Evolutionary conservation across 2,888 invertebrate species (phyloP).

Genomic region (Sesamia inferens): DNA sequence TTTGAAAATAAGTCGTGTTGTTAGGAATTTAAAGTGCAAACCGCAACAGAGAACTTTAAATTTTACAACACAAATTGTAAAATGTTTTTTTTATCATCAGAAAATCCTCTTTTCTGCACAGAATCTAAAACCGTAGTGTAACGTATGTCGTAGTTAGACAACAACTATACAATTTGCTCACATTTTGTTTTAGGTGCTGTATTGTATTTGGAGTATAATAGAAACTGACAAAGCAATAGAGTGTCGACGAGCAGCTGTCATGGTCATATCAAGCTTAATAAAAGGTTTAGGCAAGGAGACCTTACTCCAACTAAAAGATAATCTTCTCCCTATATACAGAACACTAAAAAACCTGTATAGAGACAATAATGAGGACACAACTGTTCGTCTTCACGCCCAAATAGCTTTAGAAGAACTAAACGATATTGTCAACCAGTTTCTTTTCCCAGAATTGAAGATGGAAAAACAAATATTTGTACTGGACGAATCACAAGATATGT

Average conservation of each 20-base stretch:
- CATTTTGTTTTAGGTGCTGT: slow-evolving; percentile 90
- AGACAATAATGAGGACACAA: slow-evolving; percentile 91
- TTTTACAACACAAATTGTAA: background rate
- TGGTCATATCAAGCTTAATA: slow-evolving; percentile 93
- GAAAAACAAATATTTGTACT: slow-evolving; percentile 89
- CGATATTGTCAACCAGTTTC: slow-evolving; percentile 90
- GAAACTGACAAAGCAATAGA: slow-evolving; percentile 92
- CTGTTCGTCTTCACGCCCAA: slow-evolving; percentile 93
- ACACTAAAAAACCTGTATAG: slow-evolving; percentile 92
- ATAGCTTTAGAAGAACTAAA: slow-evolving; percentile 94
- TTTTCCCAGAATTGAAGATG: slow-evolving; percentile 90
- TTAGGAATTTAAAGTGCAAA: background rate
- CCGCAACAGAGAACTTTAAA: background rate
- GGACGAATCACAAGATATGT: slow-evolving; percentile 60
- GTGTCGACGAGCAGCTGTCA: slow-evolving; percentile 94
- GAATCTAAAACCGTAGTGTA: background rate
- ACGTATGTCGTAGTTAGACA: background rate
- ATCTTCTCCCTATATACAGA: slow-evolving; percentile 92
- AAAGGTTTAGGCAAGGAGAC: slow-evolving; percentile 93
- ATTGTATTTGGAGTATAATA: slow-evolving; percentile 92
- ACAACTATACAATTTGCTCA: background rate
- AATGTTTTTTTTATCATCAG: background rate
- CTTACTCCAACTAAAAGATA: slow-evolving; percentile 91
- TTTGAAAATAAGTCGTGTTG: background rate
- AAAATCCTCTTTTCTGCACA: background rate